Evolutionary conservation across 1,140 invertebrate species (phyloP), one percentile per base, ranked within the genome.

Genomic region (Calliopsis andreniformis): DNA sequence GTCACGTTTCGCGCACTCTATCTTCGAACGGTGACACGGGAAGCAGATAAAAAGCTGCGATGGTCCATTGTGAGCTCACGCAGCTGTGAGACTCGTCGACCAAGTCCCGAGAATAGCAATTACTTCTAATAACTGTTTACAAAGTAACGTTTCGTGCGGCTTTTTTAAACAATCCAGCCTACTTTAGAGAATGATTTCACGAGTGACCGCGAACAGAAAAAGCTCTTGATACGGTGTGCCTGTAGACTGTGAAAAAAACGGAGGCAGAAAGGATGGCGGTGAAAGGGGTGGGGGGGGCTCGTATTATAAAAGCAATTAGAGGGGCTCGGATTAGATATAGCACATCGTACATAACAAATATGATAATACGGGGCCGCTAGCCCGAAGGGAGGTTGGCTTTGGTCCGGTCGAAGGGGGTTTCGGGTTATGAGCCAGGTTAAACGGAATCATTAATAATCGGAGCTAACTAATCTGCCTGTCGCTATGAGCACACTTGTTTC

Each of bases 371-470:
- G 76, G 42, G 39, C 55, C 76, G 80, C 78, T 84, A 81, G 89
- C 88, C 90, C 83, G 78, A 85, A 90, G 90, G 88, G 87, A 83
- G 82, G 86, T 87, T 87, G 82, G 81, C 87, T 86, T 81, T 85
- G 66, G 53, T 64, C 71, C 49, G 66, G 67, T 58, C 68, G 79
- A 58, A 61, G 49, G 64, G 82, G 63, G 75, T 81, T 86, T 86
- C 79, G 83, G 83, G 82, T 85, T 80, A 84, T 76, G 82, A 86
- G 88, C 84, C 85, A 87, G 91, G 90, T 92, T 92, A 92, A 92
- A 92, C 90, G 91, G 89, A 90, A 89, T 92, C 91, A 92, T 92
- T 92, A 92, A 92, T 92, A 92, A 92, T 92, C 89, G 86, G 85
- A 76, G 82, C 90, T 91, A 92, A 92, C 90, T 92, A 92, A 92